Base-by-base conservation (phyloP, 1,140 invertebrate species). In the Zophobas atratus region DNA sequence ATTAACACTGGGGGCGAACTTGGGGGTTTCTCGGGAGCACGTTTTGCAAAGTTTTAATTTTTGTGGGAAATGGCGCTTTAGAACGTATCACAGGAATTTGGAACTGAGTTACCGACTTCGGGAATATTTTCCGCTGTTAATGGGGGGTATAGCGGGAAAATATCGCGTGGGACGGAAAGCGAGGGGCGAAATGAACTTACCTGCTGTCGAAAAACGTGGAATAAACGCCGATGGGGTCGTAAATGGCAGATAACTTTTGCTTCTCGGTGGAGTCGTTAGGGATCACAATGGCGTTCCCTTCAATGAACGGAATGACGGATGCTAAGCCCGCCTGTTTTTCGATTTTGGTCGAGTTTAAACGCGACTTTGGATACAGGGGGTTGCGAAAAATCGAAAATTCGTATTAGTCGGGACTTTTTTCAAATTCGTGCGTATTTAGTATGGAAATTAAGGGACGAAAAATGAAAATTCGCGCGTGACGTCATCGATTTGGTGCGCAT, bases 261-360 rank as follows among this genome's bases (percentile, higher is more conserved):
- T 86, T 86, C 87, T 85, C 84, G 79, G 70, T 84, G 88, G 90
- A 92, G 92, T 92, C 92, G 91, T 91, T 93, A 93, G 88, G 91
- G 92, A 87, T 91, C 92, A 93, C 92, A 93, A 93, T 93, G 92
- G 92, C 92, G 92, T 92, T 90, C 90, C 75, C 81, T 81, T 80
- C 46, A 67, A 67, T 41, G 63, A 33, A 46, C 72, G 57, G 56
- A 63, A 63, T 70, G 71, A 67, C 41, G 60, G 63, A 63, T 56
- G 6, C 41, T 53, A 72, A 60, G 57, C 75, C 38, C 32, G 63
- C 43, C 51, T 43, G 78, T 76, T 72, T 73, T 33, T 1, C 8
- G 6, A 39, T 33, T 4, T 33, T 36, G 1, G 8, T 32, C 4
- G 5, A 34, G 48, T 1, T 75, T 75, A 75, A 46, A 20, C 38